These are phyloP conservation scores for Acrobasis repandana DNA, from an alignment of 2,888 invertebrate species.

Conservation along the genomic window DNA sequence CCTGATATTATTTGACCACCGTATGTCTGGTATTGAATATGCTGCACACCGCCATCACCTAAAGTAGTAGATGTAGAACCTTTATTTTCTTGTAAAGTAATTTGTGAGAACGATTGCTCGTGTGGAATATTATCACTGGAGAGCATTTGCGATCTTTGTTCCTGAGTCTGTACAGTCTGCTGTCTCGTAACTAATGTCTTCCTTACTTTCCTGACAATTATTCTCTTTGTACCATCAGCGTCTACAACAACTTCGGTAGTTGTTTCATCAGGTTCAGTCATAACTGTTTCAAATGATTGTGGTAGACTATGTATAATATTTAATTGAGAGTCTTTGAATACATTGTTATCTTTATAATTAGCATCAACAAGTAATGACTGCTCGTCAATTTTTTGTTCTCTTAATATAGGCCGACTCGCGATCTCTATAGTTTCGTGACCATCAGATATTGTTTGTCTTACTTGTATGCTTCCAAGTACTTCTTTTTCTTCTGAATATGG, in stretches of 20 bases:
- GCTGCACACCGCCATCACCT: conserved; percentile 85
- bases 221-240: conserved; percentile 90
- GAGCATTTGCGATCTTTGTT: conserved; percentile 80
- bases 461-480: conserved; percentile 84
- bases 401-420: conserved; percentile 83
- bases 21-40: conserved; percentile 84
- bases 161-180: conserved; percentile 85
- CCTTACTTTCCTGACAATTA: conserved; percentile 89
- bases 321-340: conserved; percentile 85
- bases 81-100: conserved; percentile 86
- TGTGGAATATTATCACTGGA: conserved; percentile 82
- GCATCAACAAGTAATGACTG: conserved; percentile 88
- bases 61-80: conserved; percentile 82
- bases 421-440: conserved; percentile 89
- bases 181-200: conserved; percentile 86
- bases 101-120: conserved; percentile 86
- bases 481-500: conserved; percentile 74
- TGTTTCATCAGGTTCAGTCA: conserved; percentile 91
- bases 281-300: conserved; percentile 90
- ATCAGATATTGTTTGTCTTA: conserved; percentile 84
- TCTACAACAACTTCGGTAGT: conserved; percentile 92
- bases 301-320: conserved; percentile 88
- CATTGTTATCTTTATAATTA: conserved; percentile 84
- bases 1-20: conserved; percentile 85
- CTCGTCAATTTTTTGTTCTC: conserved; percentile 74